Evolutionary conservation across 1,140 invertebrate species (phyloP).

Genomic region (Maniola jurtina): DNA sequence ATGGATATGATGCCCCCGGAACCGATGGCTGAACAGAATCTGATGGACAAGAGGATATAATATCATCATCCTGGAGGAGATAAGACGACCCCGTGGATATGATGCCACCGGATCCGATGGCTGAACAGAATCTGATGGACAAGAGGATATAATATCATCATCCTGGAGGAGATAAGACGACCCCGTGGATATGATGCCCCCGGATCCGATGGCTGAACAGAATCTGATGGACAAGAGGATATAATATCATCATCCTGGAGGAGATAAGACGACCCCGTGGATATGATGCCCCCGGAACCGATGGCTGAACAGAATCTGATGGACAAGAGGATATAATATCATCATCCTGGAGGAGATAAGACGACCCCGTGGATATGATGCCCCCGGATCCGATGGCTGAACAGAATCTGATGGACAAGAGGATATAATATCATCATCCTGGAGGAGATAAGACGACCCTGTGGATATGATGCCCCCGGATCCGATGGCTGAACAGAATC

Average conservation of each 20-base stretch:
- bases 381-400: slow-evolving; percentile 85
- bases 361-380: slow-evolving; percentile 83
- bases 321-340: neutral
- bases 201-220: slow-evolving; percentile 83
- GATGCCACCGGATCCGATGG: slow-evolving; percentile 85
- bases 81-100: slow-evolving; percentile 82
- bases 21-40: slow-evolving; percentile 81
- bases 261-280: slow-evolving; percentile 78
- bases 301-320: slow-evolving; percentile 79
- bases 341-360: neutral
- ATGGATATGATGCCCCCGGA: slow-evolving; percentile 87
- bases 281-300: slow-evolving; percentile 87
- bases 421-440: neutral
- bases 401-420: slow-evolving; percentile 70
- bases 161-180: slow-evolving; percentile 39
- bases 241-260: neutral
- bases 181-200: slow-evolving; percentile 85
- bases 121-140: slow-evolving; percentile 76
- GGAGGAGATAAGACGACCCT: slow-evolving; percentile 61
- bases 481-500: slow-evolving; percentile 81
- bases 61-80: neutral
- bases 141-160: neutral
- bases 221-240: slow-evolving; percentile 57
- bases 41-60: slow-evolving; percentile 32
- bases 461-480: slow-evolving; percentile 87